Base-by-base conservation (phyloP, 2,888 invertebrate species). In the Trissonchulus sp. region DNA sequence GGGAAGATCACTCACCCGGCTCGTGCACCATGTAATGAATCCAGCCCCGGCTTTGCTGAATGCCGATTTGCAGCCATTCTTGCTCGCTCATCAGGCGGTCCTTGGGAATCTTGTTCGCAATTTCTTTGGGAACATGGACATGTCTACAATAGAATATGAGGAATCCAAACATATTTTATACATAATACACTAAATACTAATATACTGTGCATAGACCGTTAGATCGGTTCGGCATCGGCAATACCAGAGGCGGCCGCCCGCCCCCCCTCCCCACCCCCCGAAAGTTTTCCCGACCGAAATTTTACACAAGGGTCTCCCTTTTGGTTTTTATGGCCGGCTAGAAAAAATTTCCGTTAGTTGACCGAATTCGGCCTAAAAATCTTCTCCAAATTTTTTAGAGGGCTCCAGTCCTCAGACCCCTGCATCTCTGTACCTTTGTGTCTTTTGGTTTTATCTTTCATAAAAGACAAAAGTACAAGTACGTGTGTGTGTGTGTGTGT, bases 1-100 rank as follows among this genome's bases (percentile, higher is more conserved):
- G n/a, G n/a, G n/a, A n/a, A n/a, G n/a, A n/a, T n/a, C n/a, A n/a
- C n/a, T n/a, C n/a, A 93, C 93, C 93, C 84, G 97, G 97, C 82
- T 92, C 90, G 86, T 97, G 96, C 79, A 91, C 91, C 95, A 97
- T 95, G 82, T 96, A 97, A 86, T 97, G 96, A 23, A 93, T 89
- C 97, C 97, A 97, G 73, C 96, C 96, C 81, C 92, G 92, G 82
- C 94, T 94, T 85, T 97, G 97, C 85, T 95, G 94, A 0, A 97
- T 94, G 0, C 97, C 97, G 78, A 97, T 91, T 75, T 90, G 88
- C 82, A 97, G 89, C 97, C 97, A 97, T 87, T 97, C 96, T 69
- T 89, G 88, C 86, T 97, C 97, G 0, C 92, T 89, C 94, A 97
- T 94, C 77, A 97, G 87, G 85, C 94, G 94, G 74, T 92, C 92